Conservation (phyloP, 2,797 vertebrate genomes). For the Sciurus carolinensis region DNA sequence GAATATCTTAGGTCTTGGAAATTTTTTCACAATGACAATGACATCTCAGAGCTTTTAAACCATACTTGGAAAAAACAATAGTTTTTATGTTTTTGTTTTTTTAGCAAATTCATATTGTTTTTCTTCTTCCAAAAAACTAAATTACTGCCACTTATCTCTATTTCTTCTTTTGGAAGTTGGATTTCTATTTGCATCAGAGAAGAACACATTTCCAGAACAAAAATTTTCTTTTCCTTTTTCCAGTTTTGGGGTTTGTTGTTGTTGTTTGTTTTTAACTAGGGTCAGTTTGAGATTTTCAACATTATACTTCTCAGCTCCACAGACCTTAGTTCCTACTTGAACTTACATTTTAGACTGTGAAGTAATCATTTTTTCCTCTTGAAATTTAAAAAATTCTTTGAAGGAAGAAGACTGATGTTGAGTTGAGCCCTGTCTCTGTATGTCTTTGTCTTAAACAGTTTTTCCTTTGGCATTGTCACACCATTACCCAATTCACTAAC, state of each 20-base stretch:
- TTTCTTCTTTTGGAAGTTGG: constrained; percentile 69
- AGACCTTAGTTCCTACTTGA: constrained; percentile 10
- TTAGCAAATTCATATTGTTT: constrained; percentile 60
- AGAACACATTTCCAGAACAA: constrained; percentile 70
- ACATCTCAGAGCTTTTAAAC: constrained; percentile 22
- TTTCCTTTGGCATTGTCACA: constrained; percentile 9
- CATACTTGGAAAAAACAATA: constrained; percentile 66
- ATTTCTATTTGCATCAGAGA: constrained; percentile 72
- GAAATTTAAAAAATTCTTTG: constrained; percentile 42
- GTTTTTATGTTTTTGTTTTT: neutral
- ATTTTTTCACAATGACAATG: constrained; percentile 54
- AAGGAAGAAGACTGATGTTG: neutral
- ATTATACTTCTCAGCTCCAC: neutral
- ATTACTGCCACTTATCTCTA: constrained; percentile 60
- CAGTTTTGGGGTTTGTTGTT: neutral
- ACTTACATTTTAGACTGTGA: neutral
- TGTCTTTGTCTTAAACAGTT: constrained; percentile 19
- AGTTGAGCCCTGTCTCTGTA: constrained; percentile 16
- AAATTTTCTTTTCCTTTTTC: constrained; percentile 72
- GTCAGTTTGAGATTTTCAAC: constrained; percentile 67
- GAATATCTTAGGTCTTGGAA: constrained; percentile 19
- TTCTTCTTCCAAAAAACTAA: constrained; percentile 69
- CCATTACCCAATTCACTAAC: constrained; percentile 22
- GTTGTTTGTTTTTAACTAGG: constrained; percentile 30
- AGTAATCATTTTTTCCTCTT: constrained; percentile 7